These are phyloP conservation scores for Halictus quadricinctus DNA, from an alignment of 2,888 invertebrate genomes.

Conservation along the genomic window DNA sequence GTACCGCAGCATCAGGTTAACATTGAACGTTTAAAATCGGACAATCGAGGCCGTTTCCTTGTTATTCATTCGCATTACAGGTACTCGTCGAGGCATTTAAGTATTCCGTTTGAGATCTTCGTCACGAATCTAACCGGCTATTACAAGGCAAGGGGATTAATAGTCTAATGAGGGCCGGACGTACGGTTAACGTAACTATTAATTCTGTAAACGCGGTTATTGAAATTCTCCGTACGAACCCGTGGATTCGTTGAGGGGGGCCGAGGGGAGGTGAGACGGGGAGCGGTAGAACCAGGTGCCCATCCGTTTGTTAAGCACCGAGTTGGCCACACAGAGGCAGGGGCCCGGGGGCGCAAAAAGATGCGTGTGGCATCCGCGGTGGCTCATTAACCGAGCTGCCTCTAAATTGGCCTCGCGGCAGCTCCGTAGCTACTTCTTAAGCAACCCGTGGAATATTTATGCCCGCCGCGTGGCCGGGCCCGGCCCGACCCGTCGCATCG, in stretches of 20 bases:
- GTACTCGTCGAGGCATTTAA: background rate
- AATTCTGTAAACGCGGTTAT: conserved; percentile 27
- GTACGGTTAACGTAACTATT: background rate
- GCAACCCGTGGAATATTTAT: conserved; percentile 78
- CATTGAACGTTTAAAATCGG: background rate
- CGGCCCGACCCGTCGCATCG: conserved; percentile 32
- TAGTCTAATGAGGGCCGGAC: background rate
- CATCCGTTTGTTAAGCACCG: conserved; percentile 73
- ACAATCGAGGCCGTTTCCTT: conserved; percentile 2
- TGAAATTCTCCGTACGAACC: conserved; percentile 34
- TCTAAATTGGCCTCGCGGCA: conserved; percentile 80
- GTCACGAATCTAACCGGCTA: background rate
- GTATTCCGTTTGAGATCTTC: conserved; percentile 3
- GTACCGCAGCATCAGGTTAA: background rate
- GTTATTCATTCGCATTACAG: background rate
- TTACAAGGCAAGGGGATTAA: background rate
- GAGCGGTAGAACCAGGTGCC: conserved; percentile 67
- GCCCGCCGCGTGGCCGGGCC: conserved; percentile 77
- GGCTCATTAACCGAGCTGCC: conserved; percentile 81
- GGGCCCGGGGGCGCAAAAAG: conserved; percentile 78
- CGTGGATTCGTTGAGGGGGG: background rate
- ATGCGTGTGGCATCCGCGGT: conserved; percentile 81
- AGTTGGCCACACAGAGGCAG: conserved; percentile 74
- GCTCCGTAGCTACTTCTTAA: conserved; percentile 75
- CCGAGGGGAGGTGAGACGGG: background rate